Base-by-base conservation (phyloP, 2,888 invertebrate genomes). In the Callyntrura sp. region DNA sequence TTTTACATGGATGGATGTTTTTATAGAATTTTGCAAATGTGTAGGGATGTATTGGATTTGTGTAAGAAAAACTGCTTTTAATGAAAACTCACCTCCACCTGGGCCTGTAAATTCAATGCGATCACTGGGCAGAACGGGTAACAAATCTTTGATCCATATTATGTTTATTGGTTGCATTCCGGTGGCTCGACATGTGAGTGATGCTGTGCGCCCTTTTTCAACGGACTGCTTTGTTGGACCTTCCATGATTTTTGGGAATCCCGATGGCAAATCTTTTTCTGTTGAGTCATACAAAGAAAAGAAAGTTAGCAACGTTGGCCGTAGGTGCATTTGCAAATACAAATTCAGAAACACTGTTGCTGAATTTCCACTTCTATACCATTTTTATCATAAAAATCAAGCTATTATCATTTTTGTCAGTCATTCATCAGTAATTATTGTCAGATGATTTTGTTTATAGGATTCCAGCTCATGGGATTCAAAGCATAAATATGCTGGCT, bases 221-320 rank as follows among this genome's bases (percentile, higher is more conserved):
- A 99, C 99, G 84, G 98, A 99, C 95, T 98, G 98, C 88, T 98
- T 97, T 91, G 96, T 96, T 0, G 99, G 98, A 90, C 98, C 97
- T 94, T 97, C 97, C 55, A 97, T 96, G 94, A 98, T 97, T 94
- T 96, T 96, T 73, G 99, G 99, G 95, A 99, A 99, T 48, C 99
- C 99, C 73, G 96, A 95, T 0, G 99, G 99, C 91, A 98, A 96
- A 95, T 97, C 97, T 94, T 97, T 98, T 93, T 96, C 98, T 97
- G 73, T 48, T 43, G 43, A 17, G 17, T 43, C 8, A 43, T 14
- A 35, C n/a, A 70, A 17, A 43, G n/a, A 57, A 14, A 3, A 60
- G 17, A 60, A 20, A 60, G 12, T 60, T 60, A n/a, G 20, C 17
- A 20, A 20, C 8, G 51, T 51, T 51, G 51, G 3, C 2, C 11